Base-by-base conservation (phyloP, 2,888 invertebrate species). In the Synergus gifuensis region DNA sequence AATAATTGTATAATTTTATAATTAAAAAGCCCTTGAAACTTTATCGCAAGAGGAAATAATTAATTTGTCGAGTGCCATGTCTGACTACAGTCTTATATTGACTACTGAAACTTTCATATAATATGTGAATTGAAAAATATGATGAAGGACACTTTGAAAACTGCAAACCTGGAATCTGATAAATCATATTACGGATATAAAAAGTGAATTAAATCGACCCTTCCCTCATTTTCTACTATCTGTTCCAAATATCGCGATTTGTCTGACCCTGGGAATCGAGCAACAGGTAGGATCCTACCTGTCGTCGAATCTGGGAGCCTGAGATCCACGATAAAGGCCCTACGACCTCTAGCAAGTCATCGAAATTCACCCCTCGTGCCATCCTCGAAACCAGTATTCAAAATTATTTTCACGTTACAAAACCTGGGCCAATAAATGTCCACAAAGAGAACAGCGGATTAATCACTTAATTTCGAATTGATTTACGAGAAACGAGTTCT, bases 251-350 rank as follows among this genome's bases (percentile, higher is more conserved):
- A 79, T 79, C 79, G 62, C 79, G 80, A 81, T 82, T 79, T 80
- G 76, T 80, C 81, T 80, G 77, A 81, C 78, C 82, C 82, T 82
- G 73, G 84, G 86, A 86, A 87, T 86, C 84, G 87, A 83, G 90
- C 90, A 90, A 90, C 90, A 90, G 90, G 90, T 90, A 90, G 89
- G 79, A 82, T 83, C 78, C 82, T 84, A 84, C 84, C 84, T 84
- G 84, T 81, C 83, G 76, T 79, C 73, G 81, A 79, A 82, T 82
- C 82, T 83, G 80, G 63, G 73, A 67, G 78, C 69, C 73, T 22
- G 67, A 76, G 82, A 79, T 67, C 69, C 62, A 78, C 80, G 83
- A 83, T 82, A 81, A 82, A 80, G 80, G 76, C 81, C 82, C 81
- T 83, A 80, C 79, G 81, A 81, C 82, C 78, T 44, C 44, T 77